Base-by-base conservation (phyloP, 1,140 invertebrate species). In the Calliopsis andreniformis region DNA sequence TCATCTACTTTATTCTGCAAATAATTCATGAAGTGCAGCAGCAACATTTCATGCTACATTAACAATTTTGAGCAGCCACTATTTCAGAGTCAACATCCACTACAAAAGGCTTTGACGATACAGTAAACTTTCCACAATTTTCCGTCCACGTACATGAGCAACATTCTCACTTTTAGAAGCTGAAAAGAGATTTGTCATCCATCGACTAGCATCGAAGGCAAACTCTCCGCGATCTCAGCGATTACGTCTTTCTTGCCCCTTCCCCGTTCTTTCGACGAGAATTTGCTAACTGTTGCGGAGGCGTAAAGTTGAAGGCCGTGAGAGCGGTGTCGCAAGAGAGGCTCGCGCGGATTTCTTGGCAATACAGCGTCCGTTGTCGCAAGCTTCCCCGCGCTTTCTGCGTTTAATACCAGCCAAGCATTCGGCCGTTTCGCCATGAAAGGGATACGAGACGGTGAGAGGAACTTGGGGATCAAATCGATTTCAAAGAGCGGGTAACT, bases 401-500 rank as follows among this genome's bases (percentile, higher is more conserved):
- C 61, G 58, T 23, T n/a, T 49, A n/a, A 55, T 59, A 28, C 35
- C n/a, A 10, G 56, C 51, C 55, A 77, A 53, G 73, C 53, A 78
- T 82, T 71, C 45, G 53, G 51, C 12, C 47, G 53, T 55, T 61
- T 66, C 80, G 56, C 67, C 62, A 56, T 35, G 47, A 72, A 81
- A 76, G 67, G 62, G 68, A 72, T 47, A 56, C 4, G 58, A 5
- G 62, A 62, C 77, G 70, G 71, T 62, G 72, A 42, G 71, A 68
- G 62, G 49, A 73, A 68, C 59, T 51, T 49, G 49, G 49, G 53
- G 42, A 32, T 58, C 53, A 63, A 76, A 78, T 82, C 80, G 79
- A 76, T 64, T 76, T 59, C 58, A 64, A 81, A 78, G 64, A 62
- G 67, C 71, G n/a, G 2, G 73, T 72, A 67, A 49, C 78, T 70